Evolutionary conservation across 2,888 invertebrate genomes (phyloP).

Genomic region (Aphidius colemani): DNA sequence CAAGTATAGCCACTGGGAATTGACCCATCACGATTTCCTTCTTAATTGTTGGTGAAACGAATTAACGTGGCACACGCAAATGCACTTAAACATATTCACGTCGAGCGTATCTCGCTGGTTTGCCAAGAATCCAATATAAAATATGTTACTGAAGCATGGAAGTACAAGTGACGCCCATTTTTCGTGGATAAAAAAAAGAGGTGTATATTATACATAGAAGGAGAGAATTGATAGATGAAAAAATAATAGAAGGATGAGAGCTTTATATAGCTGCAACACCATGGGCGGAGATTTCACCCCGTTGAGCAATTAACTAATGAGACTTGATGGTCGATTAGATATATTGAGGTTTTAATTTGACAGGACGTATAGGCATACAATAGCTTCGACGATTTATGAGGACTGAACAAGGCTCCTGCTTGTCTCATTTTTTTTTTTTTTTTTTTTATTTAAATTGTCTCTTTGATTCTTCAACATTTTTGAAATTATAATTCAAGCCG

Average conservation of each 20-base stretch:
- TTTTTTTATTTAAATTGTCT: neutral
- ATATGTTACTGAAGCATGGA: constrained; percentile 47
- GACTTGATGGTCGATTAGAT: constrained; percentile 46
- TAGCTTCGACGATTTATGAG: constrained; percentile 31
- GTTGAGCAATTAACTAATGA: constrained; percentile 49
- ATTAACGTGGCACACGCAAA: constrained; percentile 54
- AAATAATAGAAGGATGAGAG: constrained; percentile 4
- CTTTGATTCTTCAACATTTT: neutral
- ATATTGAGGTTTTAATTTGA: constrained; percentile 35
- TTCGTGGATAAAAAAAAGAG: constrained; percentile 1
- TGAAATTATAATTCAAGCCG: neutral
- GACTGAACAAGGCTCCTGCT: constrained; percentile 1
- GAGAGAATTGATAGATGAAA: constrained; percentile 8
- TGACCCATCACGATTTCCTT: constrained; percentile 44
- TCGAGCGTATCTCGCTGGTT: constrained; percentile 38
- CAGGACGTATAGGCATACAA: constrained; percentile 23
- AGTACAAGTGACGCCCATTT: constrained; percentile 22
- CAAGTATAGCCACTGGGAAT: constrained; percentile 30
- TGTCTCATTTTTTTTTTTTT: neutral
- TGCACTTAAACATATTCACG: constrained; percentile 53
- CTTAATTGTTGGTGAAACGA: constrained; percentile 54
- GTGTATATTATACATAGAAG: neutral
- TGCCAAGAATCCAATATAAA: constrained; percentile 39
- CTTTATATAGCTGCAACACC: too few relatives aligned
- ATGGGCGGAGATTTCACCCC: constrained; percentile 19